Conservation (phyloP, 2,888 invertebrate species). For the Bimastos eiseni region DNA sequence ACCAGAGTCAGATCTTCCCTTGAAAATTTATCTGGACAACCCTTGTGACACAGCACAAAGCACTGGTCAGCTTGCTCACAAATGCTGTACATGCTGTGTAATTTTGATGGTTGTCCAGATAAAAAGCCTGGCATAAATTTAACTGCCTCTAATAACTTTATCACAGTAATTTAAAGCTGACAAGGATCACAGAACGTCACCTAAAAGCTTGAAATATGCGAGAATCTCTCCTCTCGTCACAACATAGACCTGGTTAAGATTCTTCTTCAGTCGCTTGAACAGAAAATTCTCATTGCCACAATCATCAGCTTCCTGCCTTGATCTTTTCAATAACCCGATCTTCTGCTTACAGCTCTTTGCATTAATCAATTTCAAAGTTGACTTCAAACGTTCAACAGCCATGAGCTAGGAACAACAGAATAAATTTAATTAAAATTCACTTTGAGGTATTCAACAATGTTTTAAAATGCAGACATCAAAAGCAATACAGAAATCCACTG, state of each 20-base stretch:
- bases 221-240: slow-evolving; percentile 53
- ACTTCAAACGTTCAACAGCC: slow-evolving; percentile 6
- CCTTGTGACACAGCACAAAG: no score
- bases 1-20: no score
- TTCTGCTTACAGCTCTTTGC: background rate
- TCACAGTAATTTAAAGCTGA: background rate
- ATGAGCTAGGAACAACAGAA: background rate
- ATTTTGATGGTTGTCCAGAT: no score
- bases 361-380: background rate
- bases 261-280: slow-evolving; percentile 2
- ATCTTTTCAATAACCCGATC: background rate
- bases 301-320: background rate
- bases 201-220: slow-evolving; percentile 52
- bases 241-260: slow-evolving; percentile 28
- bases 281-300: background rate
- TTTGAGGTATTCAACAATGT: background rate
- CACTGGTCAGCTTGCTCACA: no score
- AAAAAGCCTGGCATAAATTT: no score
- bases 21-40: no score
- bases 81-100: no score
- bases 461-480: no score
- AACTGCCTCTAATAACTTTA: background rate
- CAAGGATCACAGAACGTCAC: slow-evolving; percentile 42
- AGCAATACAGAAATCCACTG: background rate
- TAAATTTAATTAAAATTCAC: background rate